Percentiles rank a stretch among this genome's conserved stretches.
Evolutionary conservation across 2,797 vertebrate species (phyloP).

Genomic region (Schizothorax lantsangensis): DNA sequence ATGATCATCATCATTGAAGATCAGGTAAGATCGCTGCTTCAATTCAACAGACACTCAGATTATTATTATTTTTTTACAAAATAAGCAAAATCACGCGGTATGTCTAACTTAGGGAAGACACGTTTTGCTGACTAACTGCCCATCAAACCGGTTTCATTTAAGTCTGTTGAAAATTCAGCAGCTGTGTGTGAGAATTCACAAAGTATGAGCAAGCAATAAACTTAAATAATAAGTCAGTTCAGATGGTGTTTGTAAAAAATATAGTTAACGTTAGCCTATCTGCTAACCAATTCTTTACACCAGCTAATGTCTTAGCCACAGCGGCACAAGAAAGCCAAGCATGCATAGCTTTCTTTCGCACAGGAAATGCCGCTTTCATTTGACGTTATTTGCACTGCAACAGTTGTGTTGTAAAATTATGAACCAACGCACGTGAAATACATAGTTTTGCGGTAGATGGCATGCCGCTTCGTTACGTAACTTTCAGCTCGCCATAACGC

Average conservation of each 20-base stretch:
- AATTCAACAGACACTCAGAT: not conserved
- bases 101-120: not conserved
- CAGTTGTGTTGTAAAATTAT: not conserved
- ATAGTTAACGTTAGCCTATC: conserved; percentile 11
- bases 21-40: conserved; percentile 43
- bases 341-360: not conserved
- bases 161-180: not conserved
- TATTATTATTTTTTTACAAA: not conserved
- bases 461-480: not conserved
- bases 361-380: rapidly evolving
- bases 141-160: not conserved
- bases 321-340: not conserved
- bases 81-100: not conserved
- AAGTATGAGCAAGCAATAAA: not conserved
- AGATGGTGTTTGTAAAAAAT: not conserved
- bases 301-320: not conserved
- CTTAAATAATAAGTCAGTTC: not conserved
- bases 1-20: conserved; percentile 61
- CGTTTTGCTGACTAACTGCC: conserved; percentile 32
- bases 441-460: not conserved
- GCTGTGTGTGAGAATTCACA: not conserved
- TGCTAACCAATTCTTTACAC: conserved; percentile 7
- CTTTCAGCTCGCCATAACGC: no score
- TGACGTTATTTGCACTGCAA: not conserved
- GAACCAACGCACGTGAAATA: not conserved